These are phyloP conservation scores for Cephus rjabovi DNA, from an alignment of 2,888 invertebrate species.

Conservation along the genomic window DNA sequence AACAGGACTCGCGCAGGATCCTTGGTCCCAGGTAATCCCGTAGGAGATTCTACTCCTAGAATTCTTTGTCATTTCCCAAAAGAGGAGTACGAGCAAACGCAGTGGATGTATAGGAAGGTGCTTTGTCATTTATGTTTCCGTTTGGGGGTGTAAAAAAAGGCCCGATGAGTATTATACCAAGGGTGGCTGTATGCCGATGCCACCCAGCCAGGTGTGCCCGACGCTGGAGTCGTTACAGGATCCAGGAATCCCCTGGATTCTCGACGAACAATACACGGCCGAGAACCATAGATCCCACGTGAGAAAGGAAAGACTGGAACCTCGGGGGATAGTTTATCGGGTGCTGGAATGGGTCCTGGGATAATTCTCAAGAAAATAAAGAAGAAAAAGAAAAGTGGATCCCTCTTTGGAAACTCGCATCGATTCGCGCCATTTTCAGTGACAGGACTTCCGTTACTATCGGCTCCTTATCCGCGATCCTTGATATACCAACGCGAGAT, in stretches of 20 bases:
- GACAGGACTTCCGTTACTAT: background rate
- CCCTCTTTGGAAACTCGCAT: background rate
- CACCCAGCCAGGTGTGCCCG: constrained; percentile 59
- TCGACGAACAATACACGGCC: background rate
- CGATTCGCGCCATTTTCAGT: background rate
- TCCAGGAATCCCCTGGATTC: constrained; percentile 47
- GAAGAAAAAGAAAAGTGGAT: background rate
- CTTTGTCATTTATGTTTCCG: constrained; percentile 63
- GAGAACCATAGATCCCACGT: background rate
- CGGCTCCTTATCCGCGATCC: background rate
- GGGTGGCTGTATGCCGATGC: constrained; percentile 29
- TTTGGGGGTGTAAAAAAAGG: constrained; percentile 23
- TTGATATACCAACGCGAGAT: background rate
- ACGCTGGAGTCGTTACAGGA: constrained; percentile 55
- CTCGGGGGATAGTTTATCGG: background rate
- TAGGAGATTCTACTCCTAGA: constrained; percentile 26
- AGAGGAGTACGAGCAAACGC: background rate
- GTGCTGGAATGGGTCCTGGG: background rate
- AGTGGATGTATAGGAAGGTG: constrained; percentile 34
- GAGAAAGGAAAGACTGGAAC: background rate
- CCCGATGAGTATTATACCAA: background rate
- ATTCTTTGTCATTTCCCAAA: constrained; percentile 38
- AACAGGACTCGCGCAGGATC: background rate
- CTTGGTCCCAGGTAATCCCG: constrained; percentile 44
- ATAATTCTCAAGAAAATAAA: background rate